Base-by-base conservation (phyloP, 2,113 vertebrate genomes). In the Noctilio leporinus region DNA sequence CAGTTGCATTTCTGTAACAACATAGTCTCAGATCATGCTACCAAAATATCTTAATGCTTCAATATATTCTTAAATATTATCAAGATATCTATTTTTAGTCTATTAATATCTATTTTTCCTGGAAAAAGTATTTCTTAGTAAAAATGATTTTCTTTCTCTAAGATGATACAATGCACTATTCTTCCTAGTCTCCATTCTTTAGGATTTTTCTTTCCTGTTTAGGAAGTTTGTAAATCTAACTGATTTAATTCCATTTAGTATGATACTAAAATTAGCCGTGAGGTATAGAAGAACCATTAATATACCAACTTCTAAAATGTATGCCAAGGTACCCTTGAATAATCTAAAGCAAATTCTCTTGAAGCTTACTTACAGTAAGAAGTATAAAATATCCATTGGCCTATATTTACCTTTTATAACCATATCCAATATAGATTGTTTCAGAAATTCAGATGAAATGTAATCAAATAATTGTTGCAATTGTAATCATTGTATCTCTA, bases 171-270 rank as follows among this genome's bases (percentile, higher is more conserved):
- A 9, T 93, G 12, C 33, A 78, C n/a, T 49, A 22, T 49, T 91
- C 62, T 89, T 65, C 20, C n/a, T 83, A n/a, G 1, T 1, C 1
- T 38, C 7, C 10, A 43, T 92, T 94, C 38, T 35, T 94, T 86
- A 28, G 43, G 9, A n/a, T 94, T 86, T 30, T 93, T 90, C 20
- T 89, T 83, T 93, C 10, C 35, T 59, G 33, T 67, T 64, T 89
- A 94, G 12, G 51, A 47, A 96, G 40, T 93, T 91, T 95, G 89
- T 95, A 89, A 96, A 96, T 87, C 24, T 86, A 83, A 85, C 62
- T 17, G 43, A 53, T 47, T 89, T 86, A 83, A 90, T 91, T 35
- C 45, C 78, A 89, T 93, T 89, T 76, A 80, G 19, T 80, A 10
- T 89, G 40, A 95, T 86, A 84, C 75, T 76, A 92, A 95, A 95